Evolutionary conservation across 1,140 invertebrate species (phyloP), one percentile per base, ranked within the genome.

Genomic region (Brachionus rubens): DNA sequence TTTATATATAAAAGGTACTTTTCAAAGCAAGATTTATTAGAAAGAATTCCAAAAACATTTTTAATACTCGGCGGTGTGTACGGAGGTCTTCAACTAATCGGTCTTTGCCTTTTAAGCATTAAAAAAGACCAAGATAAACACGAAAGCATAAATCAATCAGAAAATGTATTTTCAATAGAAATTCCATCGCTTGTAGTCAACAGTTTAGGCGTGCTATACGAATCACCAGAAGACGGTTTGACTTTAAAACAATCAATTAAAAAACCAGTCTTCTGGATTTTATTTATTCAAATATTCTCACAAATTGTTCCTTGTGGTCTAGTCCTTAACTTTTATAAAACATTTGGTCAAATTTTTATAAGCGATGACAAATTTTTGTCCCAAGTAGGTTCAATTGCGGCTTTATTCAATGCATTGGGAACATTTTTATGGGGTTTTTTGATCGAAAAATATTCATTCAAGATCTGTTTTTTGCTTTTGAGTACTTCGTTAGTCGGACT

Each of bases 291-390:
- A 78, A 75, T 78, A 50, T 72, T 47, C 12, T n/a, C 24, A 16
- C 48, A 67, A 16, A 26, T 52, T 43, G 40, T 43, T 43, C 43
- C 65, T 6, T 30, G 21, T 50, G 47, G 65, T 7, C 19, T 70
- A 24, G 65, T 70, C 9, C 9, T 70, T 1, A 70, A 26, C 21
- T 70, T 33, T 46, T 75, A 80, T 59, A 70, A 83, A 82, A 81
- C 85, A 2, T 87, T 82, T 80, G 86, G 86, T 6, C 85, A 85
- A 76, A 83, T 81, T 9, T 86, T 85, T 77, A 86, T 87, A 50
- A 78, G 68, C 2, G 82, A 86, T 77, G 86, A 87, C 77, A 79
- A 82, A 21, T 86, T 85, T 76, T 80, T 87, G 62, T 83, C 86
- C 3, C 75, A 82, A 16, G 83, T 87, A 6, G 86, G 85, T 3